phyloP scores from a whole-genome alignment of 2,113 vertebrate species.

The Vidua chalybeata region DNA sequence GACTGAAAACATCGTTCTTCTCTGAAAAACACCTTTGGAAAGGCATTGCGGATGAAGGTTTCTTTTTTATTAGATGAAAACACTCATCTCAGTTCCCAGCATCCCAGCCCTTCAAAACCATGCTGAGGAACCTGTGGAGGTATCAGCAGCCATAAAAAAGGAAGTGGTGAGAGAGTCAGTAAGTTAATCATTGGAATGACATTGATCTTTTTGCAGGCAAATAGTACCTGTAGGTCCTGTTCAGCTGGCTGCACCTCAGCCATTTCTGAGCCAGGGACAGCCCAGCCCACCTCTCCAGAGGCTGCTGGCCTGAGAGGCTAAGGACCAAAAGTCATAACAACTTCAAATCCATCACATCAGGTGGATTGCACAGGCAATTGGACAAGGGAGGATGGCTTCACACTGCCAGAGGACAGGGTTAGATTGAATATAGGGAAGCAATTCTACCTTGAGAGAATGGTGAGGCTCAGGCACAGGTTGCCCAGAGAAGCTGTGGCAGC shows the following conservation, averaged over 20 bases:
- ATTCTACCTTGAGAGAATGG: not conserved
- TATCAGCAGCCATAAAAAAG: not conserved
- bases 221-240: not conserved
- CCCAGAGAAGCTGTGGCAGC: not conserved
- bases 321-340: not conserved
- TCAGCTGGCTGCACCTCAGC: not conserved
- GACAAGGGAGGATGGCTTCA: not conserved
- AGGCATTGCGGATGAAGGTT: not conserved
- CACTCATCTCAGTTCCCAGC: not conserved
- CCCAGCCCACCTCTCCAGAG: not conserved
- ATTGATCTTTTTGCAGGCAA: not conserved
- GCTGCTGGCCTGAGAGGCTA: not conserved
- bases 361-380: not conserved
- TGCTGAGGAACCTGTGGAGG: not conserved
- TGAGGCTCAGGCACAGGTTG: not conserved
- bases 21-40: not conserved
- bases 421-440: not conserved
- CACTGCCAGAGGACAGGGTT: not conserved
- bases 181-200: not conserved
- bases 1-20: fast-evolving
- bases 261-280: not conserved
- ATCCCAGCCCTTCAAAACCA: not conserved
- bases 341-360: not conserved
- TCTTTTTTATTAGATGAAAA: not conserved
- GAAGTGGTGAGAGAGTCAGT: not conserved